A percentile compares a stretch with the other conserved stretches of the same genome.
Conservation (phyloP, 37 sponge, comb jelly and placozoan genomes). For the Lycopodina hypogea region DNA sequence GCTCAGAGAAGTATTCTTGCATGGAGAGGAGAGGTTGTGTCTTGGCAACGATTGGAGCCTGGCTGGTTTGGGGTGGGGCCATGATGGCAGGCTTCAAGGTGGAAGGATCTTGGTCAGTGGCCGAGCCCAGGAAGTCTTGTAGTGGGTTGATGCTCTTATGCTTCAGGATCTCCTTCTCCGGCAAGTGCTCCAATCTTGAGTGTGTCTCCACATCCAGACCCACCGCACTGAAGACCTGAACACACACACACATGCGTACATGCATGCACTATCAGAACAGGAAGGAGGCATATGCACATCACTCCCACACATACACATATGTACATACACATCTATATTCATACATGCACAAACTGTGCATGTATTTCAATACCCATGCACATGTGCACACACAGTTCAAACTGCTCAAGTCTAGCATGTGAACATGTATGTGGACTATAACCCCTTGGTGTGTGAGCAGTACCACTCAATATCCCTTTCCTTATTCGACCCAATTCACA, state of each 20-base stretch:
- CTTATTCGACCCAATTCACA: too few species aligned
- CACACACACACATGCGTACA: neutral
- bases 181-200: constrained; percentile 89
- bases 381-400: too few species aligned
- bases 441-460: too few species aligned
- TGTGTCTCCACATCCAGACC: constrained; percentile 86
- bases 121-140: constrained; percentile 54
- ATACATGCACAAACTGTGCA: neutral
- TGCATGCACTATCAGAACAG: neutral
- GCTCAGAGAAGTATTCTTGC: constrained; percentile 65
- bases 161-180: constrained; percentile 71
- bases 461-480: too few species aligned
- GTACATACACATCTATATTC: neutral
- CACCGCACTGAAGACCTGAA: constrained; percentile 73
- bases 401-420: too few species aligned
- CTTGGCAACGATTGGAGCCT: neutral
- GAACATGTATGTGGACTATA: too few species aligned
- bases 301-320: neutral
- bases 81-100: neutral
- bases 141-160: constrained; percentile 48
- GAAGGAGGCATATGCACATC: too few species aligned
- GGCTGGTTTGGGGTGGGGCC: neutral
- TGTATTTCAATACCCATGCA: too few species aligned
- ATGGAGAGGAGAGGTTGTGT: constrained; percentile 32
- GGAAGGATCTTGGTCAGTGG: constrained; percentile 24